Percentiles rank a stretch among this genome's conserved stretches.
phyloP scores from a whole-genome alignment of 2,113 vertebrate genomes.

The Hiodon tergisus region DNA sequence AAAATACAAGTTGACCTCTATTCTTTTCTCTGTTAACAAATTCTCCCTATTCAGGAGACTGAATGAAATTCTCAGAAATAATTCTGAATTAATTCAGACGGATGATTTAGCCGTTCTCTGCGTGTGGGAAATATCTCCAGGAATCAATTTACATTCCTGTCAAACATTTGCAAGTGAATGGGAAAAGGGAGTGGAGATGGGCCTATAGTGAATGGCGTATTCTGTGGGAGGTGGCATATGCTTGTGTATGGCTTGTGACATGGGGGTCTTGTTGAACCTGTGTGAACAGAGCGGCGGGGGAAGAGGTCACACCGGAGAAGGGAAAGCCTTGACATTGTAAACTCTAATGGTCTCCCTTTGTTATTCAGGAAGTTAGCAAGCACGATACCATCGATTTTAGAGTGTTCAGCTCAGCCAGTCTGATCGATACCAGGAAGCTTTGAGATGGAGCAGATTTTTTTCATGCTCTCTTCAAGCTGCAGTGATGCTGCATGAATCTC shows the following conservation, averaged over 20 bases:
- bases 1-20: no score
- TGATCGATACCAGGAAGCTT: not conserved
- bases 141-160: not conserved
- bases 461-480: not conserved
- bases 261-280: not conserved
- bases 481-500: not conserved
- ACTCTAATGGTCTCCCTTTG: not conserved
- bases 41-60: not conserved
- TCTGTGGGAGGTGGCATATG: not conserved
- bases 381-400: constrained; percentile 19
- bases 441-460: no score
- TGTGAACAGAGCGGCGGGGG: not conserved
- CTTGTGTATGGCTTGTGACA: not conserved
- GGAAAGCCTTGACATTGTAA: not conserved
- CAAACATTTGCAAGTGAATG: not conserved
- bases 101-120: not conserved
- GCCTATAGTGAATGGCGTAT: not conserved
- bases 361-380: constrained; percentile 7
- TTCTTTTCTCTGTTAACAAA: not conserved
- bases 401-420: constrained; percentile 13
- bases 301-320: not conserved
- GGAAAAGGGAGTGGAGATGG: not conserved
- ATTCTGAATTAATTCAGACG: not conserved
- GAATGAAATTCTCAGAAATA: not conserved
- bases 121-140: not conserved